These are phyloP conservation scores for Euwallacea fornicatus DNA, from an alignment of 1,140 invertebrate species.

Conservation along the genomic window DNA sequence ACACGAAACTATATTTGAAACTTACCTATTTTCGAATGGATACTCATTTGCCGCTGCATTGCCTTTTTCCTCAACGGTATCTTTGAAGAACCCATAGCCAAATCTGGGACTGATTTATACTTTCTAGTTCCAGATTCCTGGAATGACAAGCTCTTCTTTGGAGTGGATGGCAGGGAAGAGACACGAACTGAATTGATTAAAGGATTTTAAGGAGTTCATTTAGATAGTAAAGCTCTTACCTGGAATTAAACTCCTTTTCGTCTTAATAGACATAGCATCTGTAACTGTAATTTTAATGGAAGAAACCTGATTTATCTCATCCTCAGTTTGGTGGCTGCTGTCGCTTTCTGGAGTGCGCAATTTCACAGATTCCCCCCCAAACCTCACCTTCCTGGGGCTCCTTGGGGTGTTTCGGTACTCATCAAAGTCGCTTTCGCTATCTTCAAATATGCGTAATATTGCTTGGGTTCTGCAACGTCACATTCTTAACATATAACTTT, in stretches of 20 bases:
- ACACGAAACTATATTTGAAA: no score
- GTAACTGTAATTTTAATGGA: constrained; percentile 43
- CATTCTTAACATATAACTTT: neutral
- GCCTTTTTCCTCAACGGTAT: constrained; percentile 34
- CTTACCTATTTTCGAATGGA: neutral
- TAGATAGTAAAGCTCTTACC: constrained; percentile 10
- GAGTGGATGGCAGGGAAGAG: constrained; percentile 38
- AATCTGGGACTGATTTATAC: constrained; percentile 46
- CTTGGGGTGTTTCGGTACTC: constrained; percentile 52
- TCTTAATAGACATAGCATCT: constrained; percentile 40
- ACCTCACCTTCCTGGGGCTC: constrained; percentile 68
- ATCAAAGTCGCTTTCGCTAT: constrained; percentile 60
- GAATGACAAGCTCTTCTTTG: constrained; percentile 21
- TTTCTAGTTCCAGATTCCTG: constrained; percentile 18
- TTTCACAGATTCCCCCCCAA: constrained; percentile 81
- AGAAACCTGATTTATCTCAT: constrained; percentile 54
- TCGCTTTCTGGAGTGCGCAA: constrained; percentile 81
- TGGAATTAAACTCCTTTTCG: constrained; percentile 46
- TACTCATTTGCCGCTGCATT: neutral
- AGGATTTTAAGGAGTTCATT: neutral
- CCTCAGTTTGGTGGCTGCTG: constrained; percentile 57
- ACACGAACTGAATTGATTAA: constrained; percentile 30
- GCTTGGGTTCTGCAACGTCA: neutral
- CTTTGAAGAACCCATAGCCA: constrained; percentile 33
- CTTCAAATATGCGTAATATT: constrained; percentile 1